A percentile compares a stretch with the other conserved stretches of the same genome.
phyloP scores from a whole-genome alignment of 2,797 vertebrate genomes.

The Enteromius viviparus region DNA sequence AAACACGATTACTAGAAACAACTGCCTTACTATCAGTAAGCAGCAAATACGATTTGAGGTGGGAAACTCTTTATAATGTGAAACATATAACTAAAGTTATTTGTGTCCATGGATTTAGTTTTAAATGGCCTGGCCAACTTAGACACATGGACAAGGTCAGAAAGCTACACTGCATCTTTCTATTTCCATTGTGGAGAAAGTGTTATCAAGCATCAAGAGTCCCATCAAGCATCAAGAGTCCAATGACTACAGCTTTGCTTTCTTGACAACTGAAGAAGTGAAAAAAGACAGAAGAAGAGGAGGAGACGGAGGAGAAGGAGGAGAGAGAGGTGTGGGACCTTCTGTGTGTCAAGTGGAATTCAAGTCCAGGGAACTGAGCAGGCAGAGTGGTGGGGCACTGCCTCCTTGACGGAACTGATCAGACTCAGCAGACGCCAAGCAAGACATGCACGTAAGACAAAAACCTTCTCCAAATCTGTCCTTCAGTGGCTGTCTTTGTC shows the following conservation, averaged over 20 bases:
- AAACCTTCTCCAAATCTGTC: conserved; percentile 32
- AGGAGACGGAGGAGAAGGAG: conserved; percentile 59
- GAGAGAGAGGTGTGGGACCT: conserved; percentile 80
- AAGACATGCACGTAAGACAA: conserved; percentile 90
- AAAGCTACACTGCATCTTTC: background rate
- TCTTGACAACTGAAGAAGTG: conserved; percentile 79
- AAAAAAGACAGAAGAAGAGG: conserved; percentile 83
- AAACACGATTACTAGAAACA: background rate
- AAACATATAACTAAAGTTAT: conserved; percentile 46
- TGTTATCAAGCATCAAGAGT: conserved; percentile 62
- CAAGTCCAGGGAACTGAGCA: conserved; percentile 85
- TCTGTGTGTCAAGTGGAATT: conserved; percentile 92
- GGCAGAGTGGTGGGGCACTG: conserved; percentile 83
- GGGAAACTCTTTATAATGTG: background rate
- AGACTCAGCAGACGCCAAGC: conserved; percentile 87
- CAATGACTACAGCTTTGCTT: conserved; percentile 62
- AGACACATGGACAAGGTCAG: background rate
- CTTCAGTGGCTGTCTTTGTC: conserved; percentile 27
- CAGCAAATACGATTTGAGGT: background rate
- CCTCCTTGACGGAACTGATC: conserved; percentile 83
- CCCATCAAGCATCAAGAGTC: conserved; percentile 25
- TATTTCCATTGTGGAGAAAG: conserved; percentile 64
- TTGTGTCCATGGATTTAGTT: conserved; percentile 59
- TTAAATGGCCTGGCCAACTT: background rate
- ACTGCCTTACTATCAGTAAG: background rate